phyloP scores from a whole-genome alignment of 2,797 vertebrate genomes.

The Sebastiscus tertius region DNA sequence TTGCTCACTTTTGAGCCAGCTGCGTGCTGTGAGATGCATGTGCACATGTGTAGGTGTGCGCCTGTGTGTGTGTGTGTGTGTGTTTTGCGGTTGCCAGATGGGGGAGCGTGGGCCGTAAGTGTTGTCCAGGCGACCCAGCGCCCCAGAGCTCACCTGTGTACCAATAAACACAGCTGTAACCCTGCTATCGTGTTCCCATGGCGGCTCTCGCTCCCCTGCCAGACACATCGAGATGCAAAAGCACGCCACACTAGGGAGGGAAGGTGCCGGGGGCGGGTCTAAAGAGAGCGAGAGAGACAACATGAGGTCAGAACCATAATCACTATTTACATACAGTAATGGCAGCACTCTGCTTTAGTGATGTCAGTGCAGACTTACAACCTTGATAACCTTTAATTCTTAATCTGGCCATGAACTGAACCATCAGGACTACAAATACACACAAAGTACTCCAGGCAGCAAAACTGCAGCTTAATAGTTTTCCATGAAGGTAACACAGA shows the following conservation, averaged over 20 bases:
- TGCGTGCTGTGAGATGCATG: constrained; percentile 10
- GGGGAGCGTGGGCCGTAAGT: constrained; percentile 36
- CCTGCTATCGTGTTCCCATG: constrained; percentile 60
- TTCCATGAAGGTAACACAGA: neutral
- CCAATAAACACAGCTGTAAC: constrained; percentile 75
- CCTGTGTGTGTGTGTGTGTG: constrained; percentile 11
- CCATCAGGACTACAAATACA: neutral
- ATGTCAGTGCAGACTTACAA: neutral
- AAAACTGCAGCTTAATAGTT: neutral
- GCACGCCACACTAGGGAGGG: constrained; percentile 47
- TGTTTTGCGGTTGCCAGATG: constrained; percentile 55
- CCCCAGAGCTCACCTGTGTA: constrained; percentile 84
- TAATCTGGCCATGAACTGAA: neutral
- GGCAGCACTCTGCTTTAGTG: neutral
- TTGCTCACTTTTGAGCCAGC: constrained; percentile 26
- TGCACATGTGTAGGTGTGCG: constrained; percentile 2
- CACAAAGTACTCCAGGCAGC: neutral
- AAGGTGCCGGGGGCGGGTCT: constrained; percentile 9
- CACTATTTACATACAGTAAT: constrained; percentile 1
- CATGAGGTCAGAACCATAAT: constrained; percentile 12
- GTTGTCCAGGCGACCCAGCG: constrained; percentile 59
- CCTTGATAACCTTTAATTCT: neutral
- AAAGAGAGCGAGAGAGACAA: constrained; percentile 1
- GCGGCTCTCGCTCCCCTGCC: constrained; percentile 48
- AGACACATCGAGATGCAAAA: constrained; percentile 48